Percentiles rank a stretch among this genome's conserved stretches.
phyloP scores from a whole-genome alignment of 1,140 invertebrate species.

The Adelges cooleyi region DNA sequence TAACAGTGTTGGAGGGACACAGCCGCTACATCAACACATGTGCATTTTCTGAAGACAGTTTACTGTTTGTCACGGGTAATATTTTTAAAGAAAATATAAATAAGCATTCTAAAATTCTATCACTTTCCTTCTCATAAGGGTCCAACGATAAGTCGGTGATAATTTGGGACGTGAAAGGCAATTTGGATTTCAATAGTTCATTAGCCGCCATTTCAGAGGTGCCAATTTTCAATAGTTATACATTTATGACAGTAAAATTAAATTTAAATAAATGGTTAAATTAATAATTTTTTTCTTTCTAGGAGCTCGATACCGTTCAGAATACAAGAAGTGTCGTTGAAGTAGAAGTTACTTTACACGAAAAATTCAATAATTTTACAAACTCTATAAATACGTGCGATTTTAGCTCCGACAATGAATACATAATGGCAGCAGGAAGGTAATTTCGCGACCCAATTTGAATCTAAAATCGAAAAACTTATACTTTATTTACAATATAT shows the following conservation, averaged over 20 bases:
- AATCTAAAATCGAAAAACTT: not conserved
- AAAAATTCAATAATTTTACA: constrained; percentile 43
- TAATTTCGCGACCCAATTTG: not conserved
- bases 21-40: constrained; percentile 59
- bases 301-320: constrained; percentile 31
- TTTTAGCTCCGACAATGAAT: constrained; percentile 34
- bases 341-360: constrained; percentile 40
- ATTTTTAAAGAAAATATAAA: not conserved
- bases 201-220: not conserved
- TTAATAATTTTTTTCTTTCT: too few species aligned
- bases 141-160: constrained; percentile 60
- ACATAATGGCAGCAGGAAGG: not conserved
- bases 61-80: constrained; percentile 51
- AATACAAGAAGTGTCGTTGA: not conserved
- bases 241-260: too few species aligned
- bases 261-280: not conserved
- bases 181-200: constrained; percentile 11
- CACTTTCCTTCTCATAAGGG: constrained; percentile 40
- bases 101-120: not conserved
- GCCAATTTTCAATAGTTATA: too few species aligned
- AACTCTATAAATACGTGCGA: constrained; percentile 47
- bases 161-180: constrained; percentile 49
- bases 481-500: not conserved
- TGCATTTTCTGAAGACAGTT: constrained; percentile 53
- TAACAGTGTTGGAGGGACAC: constrained; percentile 47